Base-by-base conservation (phyloP, 2,797 vertebrate species). In the Arrhamphus sclerolepis region DNA sequence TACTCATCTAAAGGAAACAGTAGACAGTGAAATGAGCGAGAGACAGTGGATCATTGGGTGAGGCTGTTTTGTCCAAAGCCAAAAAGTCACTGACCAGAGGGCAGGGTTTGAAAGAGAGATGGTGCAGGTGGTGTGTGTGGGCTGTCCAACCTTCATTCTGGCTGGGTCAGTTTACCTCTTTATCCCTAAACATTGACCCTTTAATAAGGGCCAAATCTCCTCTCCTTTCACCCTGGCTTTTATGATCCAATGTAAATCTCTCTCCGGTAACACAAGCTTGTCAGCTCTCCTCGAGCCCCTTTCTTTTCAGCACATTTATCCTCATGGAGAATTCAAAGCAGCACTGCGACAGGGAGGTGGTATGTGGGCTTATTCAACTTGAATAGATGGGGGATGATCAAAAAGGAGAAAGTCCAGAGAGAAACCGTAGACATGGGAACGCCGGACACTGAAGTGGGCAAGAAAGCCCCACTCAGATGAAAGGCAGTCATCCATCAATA, bases 371-470 rank as follows among this genome's bases (percentile, higher is more conserved):
- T 54, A 48, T 67, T 83, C 70, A 76, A 87, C 77, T 75, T 81
- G 66, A 78, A 82, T 58, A 80, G 78, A 69, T 81, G 58, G 68
- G 72, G 75, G 74, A 82, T 84, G 82, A 88, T 89, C 88, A 89
- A 89, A 90, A 85, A 82, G 80, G 67, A 81, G 83, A 85, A 84
- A 85, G 86, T 87, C 80, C 57, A 3, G 40, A 31, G 83, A 55
- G 88, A 91, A 91, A 91, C 89, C 75, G 84, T 83, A 90, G 87
- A 88, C 89, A 82, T 85, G 86, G 82, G 88, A 90, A 86, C 63
- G 70, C 79, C 62, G 87, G 89, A 87, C 86, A 86, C 81, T 86
- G 57, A 62, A 80, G 74, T 69, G 86, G 74, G 72, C 77, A 70
- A 81, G 80, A 85, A 85, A 85, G 77, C 75, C 65, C 66, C 59